phyloP scores from a whole-genome alignment of 2,113 vertebrate genomes.

The Chaetura pelagica region DNA sequence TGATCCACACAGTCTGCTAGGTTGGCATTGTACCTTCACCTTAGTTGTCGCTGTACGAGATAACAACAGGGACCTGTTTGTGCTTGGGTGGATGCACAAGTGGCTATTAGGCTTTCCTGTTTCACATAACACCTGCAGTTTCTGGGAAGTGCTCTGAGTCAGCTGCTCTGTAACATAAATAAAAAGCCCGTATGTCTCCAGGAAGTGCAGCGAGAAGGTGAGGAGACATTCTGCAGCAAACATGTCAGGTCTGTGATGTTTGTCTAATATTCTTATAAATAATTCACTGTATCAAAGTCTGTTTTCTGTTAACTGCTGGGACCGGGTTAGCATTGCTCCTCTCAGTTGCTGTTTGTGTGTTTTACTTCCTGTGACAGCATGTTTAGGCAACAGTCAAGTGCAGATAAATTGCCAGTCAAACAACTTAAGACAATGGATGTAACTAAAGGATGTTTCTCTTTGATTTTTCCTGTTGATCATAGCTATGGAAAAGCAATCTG shows the following conservation, averaged over 20 bases:
- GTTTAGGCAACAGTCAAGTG: neutral
- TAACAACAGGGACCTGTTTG: neutral
- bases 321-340: neutral
- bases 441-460: neutral
- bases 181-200: neutral
- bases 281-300: neutral
- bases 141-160: neutral
- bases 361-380: neutral
- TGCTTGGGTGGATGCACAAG: neutral
- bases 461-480: neutral
- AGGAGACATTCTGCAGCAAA: neutral
- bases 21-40: neutral
- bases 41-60: neutral
- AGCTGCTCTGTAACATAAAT: neutral
- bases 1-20: neutral
- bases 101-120: neutral
- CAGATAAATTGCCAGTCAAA: neutral
- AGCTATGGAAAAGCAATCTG: neutral
- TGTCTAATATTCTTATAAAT: neutral
- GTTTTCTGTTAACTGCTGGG: neutral
- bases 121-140: fast-evolving
- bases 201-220: fast-evolving
- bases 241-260: slow-evolving; percentile 4
- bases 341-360: neutral
- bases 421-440: neutral